Evolutionary conservation across 2,888 invertebrate species (phyloP), one percentile per base, ranked within the genome.

Genomic region (Plebejus anna): DNA sequence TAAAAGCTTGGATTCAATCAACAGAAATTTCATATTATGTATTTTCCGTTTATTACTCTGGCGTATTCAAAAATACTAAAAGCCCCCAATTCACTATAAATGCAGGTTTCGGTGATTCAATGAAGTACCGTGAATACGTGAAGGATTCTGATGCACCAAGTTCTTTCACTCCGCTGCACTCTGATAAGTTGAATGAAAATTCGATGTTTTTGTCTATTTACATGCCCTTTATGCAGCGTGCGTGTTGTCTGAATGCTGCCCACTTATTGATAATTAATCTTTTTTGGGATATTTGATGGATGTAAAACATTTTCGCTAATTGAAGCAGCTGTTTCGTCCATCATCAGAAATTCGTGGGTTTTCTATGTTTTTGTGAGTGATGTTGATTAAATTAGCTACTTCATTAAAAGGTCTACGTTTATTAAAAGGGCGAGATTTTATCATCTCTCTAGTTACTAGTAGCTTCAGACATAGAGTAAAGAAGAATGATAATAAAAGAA

Each of bases 51-150:
- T 75, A 77, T 71, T 71, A 75, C 71, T 77, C 79, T 75, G 73
- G 55, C 28, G 47, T 51, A 72, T 72, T 51, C 73, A 73, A 32
- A 73, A 73, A 51, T 73, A 76, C 72, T 76, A 80, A 81, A 80
- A 81, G 81, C 82, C 81, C 81, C 81, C 83, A 82, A 83, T 84
- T 83, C 82, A 81, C 82, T 83, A 83, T 83, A 84, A 85, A 83
- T 82, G 84, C 83, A 82, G 88, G 89, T 87, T 90, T 91, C 85
- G 91, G 91, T 85, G 85, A 89, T 91, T 91, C 88, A 91, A 91
- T 90, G 86, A 87, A 85, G 86, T 90, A 91, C 90, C 90, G 89
- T 89, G 88, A 89, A 90, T 89, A 86, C 85, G 79, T 87, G 86
- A 85, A 85, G 87, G 82, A 82, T 82, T 82, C 81, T 80, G 82